Conservation (phyloP, 2,797 vertebrate genomes). For the Malurus leucopterus region DNA sequence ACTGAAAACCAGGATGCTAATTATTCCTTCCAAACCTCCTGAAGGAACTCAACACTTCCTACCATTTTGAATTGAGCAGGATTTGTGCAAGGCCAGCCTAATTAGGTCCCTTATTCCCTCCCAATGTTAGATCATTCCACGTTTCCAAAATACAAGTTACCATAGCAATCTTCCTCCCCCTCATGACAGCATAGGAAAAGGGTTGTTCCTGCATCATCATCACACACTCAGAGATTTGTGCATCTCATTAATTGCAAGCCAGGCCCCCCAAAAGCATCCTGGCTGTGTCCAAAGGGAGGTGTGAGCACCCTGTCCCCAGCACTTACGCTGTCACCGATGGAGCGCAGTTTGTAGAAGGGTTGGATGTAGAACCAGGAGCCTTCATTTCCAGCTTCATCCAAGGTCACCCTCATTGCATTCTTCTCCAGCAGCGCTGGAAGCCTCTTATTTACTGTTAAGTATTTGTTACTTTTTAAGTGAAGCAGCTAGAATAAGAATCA, state of each 20-base stretch:
- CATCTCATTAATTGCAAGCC: not conserved
- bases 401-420: constrained; percentile 95
- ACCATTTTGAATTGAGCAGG: constrained; percentile 5
- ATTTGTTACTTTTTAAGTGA: constrained; percentile 98
- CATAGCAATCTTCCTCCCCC: constrained; percentile 54
- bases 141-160: constrained; percentile 66
- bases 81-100: constrained; percentile 17
- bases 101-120: constrained; percentile 50
- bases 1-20: not conserved
- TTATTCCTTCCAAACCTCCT: not conserved
- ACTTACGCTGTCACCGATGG: constrained; percentile 96
- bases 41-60: constrained; percentile 1
- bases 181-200: constrained; percentile 20
- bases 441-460: constrained; percentile 96
- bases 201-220: constrained; percentile 20
- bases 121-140: constrained; percentile 18
- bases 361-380: constrained; percentile 99
- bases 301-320: not conserved
- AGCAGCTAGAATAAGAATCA: constrained; percentile 81
- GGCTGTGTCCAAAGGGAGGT: rapidly evolving
- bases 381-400: constrained; percentile 95
- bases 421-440: constrained; percentile 95
- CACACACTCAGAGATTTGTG: not conserved
- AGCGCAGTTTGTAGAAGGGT: constrained; percentile 96
- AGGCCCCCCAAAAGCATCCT: not conserved